Base-by-base conservation (phyloP, 2,888 invertebrate species). In the Antheraea yamamai region DNA sequence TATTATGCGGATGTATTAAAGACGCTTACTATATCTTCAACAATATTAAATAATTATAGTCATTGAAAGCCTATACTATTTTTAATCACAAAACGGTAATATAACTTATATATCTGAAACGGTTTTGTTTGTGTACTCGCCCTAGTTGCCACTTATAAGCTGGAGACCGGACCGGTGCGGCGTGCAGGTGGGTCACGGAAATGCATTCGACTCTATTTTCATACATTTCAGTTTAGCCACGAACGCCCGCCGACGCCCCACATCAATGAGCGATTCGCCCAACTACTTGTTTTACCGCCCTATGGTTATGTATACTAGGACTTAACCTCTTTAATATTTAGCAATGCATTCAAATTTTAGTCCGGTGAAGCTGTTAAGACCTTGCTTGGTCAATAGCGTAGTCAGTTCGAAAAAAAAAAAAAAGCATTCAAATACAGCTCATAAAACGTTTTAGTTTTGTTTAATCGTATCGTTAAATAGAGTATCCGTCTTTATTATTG, bases 181-280 rank as follows among this genome's bases (percentile, higher is more conserved):
- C n/a, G 72, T 76, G 73, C 87, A 87, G 85, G 87, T 86, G 83
- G 83, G 83, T 81, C 79, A 84, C 84, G 84, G 85, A 87, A 85
- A 85, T 83, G 83, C 84, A 81, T 82, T 81, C 78, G 81, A 66
- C 81, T 85, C 90, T 92, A 92, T 92, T 92, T 92, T 81, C 83
- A 89, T 87, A 82, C 89, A 82, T 83, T 87, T 87, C 85, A 83
- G 87, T 87, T 87, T 84, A 86, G 84, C 86, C 82, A 85, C 87
- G 83, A 83, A 79, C 89, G 89, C 88, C 87, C 86, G 88, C 83
- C 87, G 85, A 84, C 89, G 90, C 90, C 89, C 88, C 89, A 91
- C 92, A 91, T 92, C 91, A 93, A 92, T 93, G 92, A 88, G 85
- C 85, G 88, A 83, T 84, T 85, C 83, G 88, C 87, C 85, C 86